phyloP scores from a whole-genome alignment of 1,140 invertebrate species.

The Melitaea cinxia region DNA sequence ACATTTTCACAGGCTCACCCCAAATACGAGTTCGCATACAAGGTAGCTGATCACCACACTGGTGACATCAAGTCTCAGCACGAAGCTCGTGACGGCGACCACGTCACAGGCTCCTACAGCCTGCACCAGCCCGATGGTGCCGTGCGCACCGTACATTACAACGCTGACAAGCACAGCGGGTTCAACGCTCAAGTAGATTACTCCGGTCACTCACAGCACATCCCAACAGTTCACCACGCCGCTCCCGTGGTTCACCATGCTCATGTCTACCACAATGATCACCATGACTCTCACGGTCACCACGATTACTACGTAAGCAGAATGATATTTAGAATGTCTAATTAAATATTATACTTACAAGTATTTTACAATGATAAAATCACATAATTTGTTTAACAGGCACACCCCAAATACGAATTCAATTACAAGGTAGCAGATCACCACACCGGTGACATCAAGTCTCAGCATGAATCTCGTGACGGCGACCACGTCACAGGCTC shows the following conservation, averaged over 20 bases:
- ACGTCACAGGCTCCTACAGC: slow-evolving; percentile 77
- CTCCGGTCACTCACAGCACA: too few species aligned
- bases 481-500: slow-evolving; percentile 59
- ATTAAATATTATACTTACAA: background rate
- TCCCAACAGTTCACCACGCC: background rate
- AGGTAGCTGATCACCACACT: slow-evolving; percentile 64
- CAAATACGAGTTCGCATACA: slow-evolving; percentile 76
- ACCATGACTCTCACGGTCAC: slow-evolving; percentile 30
- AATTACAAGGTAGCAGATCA: slow-evolving; percentile 68
- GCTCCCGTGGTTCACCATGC: background rate
- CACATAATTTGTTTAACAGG: background rate
- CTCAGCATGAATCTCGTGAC: slow-evolving; percentile 59
- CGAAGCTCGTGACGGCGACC: slow-evolving; percentile 63
- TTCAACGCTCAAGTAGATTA: slow-evolving; percentile 37
- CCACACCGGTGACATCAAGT: slow-evolving; percentile 60
- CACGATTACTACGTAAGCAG: slow-evolving; percentile 49
- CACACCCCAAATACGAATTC: slow-evolving; percentile 61
- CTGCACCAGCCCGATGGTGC: slow-evolving; percentile 76
- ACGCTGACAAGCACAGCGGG: slow-evolving; percentile 68
- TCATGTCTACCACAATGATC: slow-evolving; percentile 10
- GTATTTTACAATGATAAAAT: too few species aligned
- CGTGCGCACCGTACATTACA: slow-evolving; percentile 68
- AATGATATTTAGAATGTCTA: background rate
- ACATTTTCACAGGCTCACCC: slow-evolving; percentile 43
- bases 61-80: slow-evolving; percentile 65